A percentile compares a stretch with the other conserved stretches of the same genome.
These are phyloP conservation scores for Heliconius hortense DNA, from an alignment of 2,888 invertebrate species.

Conservation along the genomic window DNA sequence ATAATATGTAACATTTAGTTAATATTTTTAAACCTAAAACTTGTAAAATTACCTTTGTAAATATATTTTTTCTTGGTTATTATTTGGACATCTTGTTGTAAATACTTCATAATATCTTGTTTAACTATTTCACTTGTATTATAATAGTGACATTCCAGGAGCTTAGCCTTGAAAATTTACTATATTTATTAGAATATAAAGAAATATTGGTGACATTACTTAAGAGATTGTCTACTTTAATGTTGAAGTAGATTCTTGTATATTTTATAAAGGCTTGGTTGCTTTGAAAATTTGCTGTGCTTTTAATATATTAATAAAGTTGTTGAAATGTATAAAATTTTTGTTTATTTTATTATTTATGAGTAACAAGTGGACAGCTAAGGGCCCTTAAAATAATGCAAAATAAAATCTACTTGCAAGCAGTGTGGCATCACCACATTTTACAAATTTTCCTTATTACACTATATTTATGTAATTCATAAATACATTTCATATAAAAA, in stretches of 20 bases:
- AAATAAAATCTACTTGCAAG: too few relatives aligned
- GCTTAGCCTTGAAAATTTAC: conserved; percentile 44
- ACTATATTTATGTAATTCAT: too few relatives aligned
- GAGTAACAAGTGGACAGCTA: neutral
- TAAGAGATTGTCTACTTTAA: conserved; percentile 17
- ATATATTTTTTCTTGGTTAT: conserved; percentile 13
- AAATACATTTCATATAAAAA: too few relatives aligned
- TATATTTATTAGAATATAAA: conserved; percentile 20
- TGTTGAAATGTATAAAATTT: conserved; percentile 18
- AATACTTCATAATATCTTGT: conserved; percentile 3
- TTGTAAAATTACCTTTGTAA: conserved; percentile 13
- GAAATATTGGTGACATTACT: conserved; percentile 27
- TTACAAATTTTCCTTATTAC: too few relatives aligned
- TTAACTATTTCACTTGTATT: conserved; percentile 16
- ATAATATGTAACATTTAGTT: conserved; percentile 17
- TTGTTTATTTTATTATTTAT: neutral
- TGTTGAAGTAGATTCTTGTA: conserved; percentile 30
- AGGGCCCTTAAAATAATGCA: too few relatives aligned
- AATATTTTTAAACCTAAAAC: neutral
- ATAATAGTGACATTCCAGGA: conserved; percentile 53
- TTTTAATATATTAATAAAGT: conserved; percentile 32
- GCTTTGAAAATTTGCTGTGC: conserved; percentile 30
- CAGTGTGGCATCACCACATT: too few relatives aligned
- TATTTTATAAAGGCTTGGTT: conserved; percentile 27
- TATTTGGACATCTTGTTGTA: conserved; percentile 14